Evolutionary conservation across 2,888 invertebrate genomes (phyloP).

Genomic region (Macrosiphum euphorbiae): DNA sequence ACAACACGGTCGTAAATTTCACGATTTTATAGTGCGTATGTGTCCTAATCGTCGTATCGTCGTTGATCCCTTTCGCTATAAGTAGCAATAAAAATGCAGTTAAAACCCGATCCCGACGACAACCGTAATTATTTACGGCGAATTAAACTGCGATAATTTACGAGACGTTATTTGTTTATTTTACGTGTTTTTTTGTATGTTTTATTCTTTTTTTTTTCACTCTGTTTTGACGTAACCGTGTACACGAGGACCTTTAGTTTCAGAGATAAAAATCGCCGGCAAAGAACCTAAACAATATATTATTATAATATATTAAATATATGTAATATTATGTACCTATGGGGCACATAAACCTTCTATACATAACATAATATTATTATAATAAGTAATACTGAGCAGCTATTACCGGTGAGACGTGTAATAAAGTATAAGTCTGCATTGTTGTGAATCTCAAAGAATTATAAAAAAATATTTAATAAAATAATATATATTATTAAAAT

Average conservation of each 20-base stretch:
- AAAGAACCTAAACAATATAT: neutral
- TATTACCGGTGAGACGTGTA: neutral
- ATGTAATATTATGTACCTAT: neutral
- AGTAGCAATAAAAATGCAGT: slow-evolving; percentile 60
- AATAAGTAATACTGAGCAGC: neutral
- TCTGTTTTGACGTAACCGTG: slow-evolving; percentile 27
- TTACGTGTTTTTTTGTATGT: neutral
- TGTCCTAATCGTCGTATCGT: slow-evolving; percentile 36
- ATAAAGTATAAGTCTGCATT: neutral
- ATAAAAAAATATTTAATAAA: neutral
- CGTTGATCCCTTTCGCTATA: slow-evolving; percentile 55
- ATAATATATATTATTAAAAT: neutral
- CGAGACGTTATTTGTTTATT: slow-evolving; percentile 25
- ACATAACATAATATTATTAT: neutral
- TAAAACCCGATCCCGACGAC: slow-evolving; percentile 44
- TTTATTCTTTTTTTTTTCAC: neutral
- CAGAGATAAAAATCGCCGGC: slow-evolving; percentile 39
- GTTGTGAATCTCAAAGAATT: slow-evolving; percentile 15
- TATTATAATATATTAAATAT: neutral
- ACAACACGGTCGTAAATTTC: slow-evolving; percentile 48
- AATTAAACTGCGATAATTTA: slow-evolving; percentile 63
- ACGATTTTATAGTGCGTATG: slow-evolving; percentile 36
- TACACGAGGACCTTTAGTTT: neutral
- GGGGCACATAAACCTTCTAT: neutral
- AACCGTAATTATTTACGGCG: slow-evolving; percentile 62